A percentile compares a stretch with the other conserved stretches of the same genome.
Conservation (phyloP, 37 sponge, comb jelly and placozoan genomes). For the Cladorhizidae sp. region DNA sequence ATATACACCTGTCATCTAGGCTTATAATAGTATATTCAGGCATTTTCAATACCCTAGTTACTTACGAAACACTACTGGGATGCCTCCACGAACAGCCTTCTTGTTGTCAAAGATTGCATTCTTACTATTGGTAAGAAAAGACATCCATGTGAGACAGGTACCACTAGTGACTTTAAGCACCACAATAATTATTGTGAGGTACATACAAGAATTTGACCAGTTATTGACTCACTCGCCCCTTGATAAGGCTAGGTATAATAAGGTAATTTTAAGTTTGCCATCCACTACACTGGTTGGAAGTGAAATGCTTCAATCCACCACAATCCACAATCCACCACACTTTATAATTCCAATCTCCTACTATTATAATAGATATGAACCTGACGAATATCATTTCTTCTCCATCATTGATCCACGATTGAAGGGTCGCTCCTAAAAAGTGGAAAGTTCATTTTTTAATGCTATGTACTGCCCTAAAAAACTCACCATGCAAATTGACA, state of each 20-base stretch:
- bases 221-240: background rate
- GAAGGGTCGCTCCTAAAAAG: conserved; percentile 82
- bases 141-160: no score
- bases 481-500: conserved; percentile 84
- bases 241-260: no score
- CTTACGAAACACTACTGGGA: conserved; percentile 93
- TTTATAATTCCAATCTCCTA: no score
- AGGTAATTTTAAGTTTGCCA: no score
- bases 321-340: no score
- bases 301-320: no score
- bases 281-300: background rate
- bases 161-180: no score
- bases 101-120: conserved; percentile 88
- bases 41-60: no score
- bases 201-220: background rate
- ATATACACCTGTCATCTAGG: no score
- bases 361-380: conserved; percentile 43
- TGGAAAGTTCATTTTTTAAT: background rate
- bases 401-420: conserved; percentile 89
- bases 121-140: conserved; percentile 45
- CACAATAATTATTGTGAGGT: no score
- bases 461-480: conserved; percentile 1
- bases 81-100: conserved; percentile 93
- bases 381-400: conserved; percentile 91
- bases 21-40: no score